A percentile compares a stretch with the other conserved stretches of the same genome.
phyloP scores from a whole-genome alignment of 2,888 invertebrate genomes.

The Eupithecia insigniata region DNA sequence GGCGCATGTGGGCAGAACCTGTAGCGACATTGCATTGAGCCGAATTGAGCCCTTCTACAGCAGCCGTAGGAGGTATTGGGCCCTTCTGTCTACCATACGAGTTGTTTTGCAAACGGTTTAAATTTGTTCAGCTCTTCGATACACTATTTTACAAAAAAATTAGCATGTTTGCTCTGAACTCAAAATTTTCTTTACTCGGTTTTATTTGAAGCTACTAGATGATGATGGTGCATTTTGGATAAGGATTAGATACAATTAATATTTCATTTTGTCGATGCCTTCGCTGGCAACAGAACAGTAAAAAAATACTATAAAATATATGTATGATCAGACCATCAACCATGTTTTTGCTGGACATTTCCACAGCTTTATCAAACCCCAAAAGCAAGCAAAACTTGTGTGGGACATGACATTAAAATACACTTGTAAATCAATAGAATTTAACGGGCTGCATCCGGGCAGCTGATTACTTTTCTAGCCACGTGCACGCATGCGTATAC shows the following conservation, averaged over 20 bases:
- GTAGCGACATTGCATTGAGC: conserved; percentile 15
- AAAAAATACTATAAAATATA: neutral
- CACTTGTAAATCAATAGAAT: conserved; percentile 7
- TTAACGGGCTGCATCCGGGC: conserved; percentile 9
- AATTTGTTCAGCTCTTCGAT: neutral
- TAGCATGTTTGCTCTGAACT: too few relatives aligned
- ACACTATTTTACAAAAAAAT: neutral
- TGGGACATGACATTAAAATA: neutral
- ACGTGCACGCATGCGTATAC: conserved; percentile 14
- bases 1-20: conserved; percentile 44
- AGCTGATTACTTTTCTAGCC: conserved; percentile 12
- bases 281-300: neutral
- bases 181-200: neutral
- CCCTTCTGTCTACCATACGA: neutral
- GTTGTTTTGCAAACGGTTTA: neutral
- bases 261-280: neutral
- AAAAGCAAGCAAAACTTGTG: neutral
- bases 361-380: neutral
- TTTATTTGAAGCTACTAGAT: neutral
- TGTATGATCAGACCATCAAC: neutral
- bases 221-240: neutral
- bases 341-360: neutral
- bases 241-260: neutral
- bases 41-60: conserved; percentile 19
- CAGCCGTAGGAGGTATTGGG: neutral